These are phyloP conservation scores for Trichomycterus rosablanca DNA, from an alignment of 2,113 vertebrate genomes.

Conservation along the genomic window DNA sequence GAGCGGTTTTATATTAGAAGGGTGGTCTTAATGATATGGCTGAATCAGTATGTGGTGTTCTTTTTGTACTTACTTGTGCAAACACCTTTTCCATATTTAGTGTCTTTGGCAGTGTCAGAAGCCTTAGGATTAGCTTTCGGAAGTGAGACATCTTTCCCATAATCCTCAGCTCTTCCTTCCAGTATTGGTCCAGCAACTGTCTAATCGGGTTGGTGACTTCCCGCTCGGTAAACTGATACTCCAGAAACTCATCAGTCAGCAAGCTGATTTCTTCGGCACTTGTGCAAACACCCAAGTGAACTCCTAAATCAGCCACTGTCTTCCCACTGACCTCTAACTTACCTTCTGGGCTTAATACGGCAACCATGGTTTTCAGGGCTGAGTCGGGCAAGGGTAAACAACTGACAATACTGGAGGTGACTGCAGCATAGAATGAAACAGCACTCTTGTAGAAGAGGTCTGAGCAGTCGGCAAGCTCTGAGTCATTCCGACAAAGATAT, in stretches of 20 bases:
- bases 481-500: conserved; percentile 31
- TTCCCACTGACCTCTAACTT: conserved; percentile 30
- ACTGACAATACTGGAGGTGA: conserved; percentile 42
- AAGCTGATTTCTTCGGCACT: conserved; percentile 10
- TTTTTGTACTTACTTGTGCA: conserved; percentile 49
- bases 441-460: conserved; percentile 37
- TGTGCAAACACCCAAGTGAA: conserved; percentile 39
- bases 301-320: conserved; percentile 35
- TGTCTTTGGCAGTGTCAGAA: conserved; percentile 58
- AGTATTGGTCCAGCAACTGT: conserved; percentile 39
- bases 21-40: too few species aligned
- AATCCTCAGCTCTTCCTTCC: conserved; percentile 43
- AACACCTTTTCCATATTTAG: conserved; percentile 51
- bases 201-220: background rate
- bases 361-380: conserved; percentile 44
- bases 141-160: conserved; percentile 38
- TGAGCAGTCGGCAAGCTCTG: conserved; percentile 23
- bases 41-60: background rate
- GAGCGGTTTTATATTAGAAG: too few species aligned
- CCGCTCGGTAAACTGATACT: conserved; percentile 41
- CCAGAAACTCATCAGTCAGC: conserved; percentile 43
- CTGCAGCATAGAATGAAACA: conserved; percentile 50
- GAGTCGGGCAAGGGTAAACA: conserved; percentile 49
- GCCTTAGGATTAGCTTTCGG: conserved; percentile 49
- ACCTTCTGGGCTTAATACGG: conserved; percentile 45